Evolutionary conservation across 1,140 invertebrate genomes (phyloP).

Genomic region (Drosophila sucinea): DNA sequence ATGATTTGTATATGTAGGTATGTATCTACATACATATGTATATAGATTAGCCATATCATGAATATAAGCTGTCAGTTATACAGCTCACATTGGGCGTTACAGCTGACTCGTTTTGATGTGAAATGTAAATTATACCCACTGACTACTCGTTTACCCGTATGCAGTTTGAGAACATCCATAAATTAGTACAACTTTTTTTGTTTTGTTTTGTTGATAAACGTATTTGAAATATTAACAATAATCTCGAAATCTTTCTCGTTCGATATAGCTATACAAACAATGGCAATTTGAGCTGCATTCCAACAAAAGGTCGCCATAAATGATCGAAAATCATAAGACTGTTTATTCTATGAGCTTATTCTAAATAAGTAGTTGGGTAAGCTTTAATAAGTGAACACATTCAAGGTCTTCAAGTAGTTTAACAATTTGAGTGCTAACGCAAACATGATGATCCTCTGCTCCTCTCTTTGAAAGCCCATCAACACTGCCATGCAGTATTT

Average conservation of each 20-base stretch:
- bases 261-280: not conserved
- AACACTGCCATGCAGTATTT: too few species aligned
- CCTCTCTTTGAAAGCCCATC: too few species aligned
- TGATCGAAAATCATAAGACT: not conserved
- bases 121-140: slow-evolving; percentile 25
- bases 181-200: not conserved
- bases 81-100: slow-evolving; percentile 30
- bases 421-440: too few species aligned
- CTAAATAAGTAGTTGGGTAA: not conserved
- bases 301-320: not conserved
- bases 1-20: slow-evolving; percentile 19
- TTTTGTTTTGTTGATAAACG: not conserved
- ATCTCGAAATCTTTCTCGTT: not conserved
- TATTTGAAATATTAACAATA: not conserved
- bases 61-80: slow-evolving; percentile 34
- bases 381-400: not conserved
- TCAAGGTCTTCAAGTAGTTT: not conserved
- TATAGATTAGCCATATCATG: slow-evolving; percentile 41
- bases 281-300: not conserved
- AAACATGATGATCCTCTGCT: too few species aligned
- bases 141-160: not conserved
- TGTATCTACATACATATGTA: not conserved
- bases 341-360: not conserved
- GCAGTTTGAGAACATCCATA: not conserved
- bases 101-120: slow-evolving; percentile 28